Conservation (phyloP, 2,797 vertebrate genomes). For the Schizopygopsis malacanthus region DNA sequence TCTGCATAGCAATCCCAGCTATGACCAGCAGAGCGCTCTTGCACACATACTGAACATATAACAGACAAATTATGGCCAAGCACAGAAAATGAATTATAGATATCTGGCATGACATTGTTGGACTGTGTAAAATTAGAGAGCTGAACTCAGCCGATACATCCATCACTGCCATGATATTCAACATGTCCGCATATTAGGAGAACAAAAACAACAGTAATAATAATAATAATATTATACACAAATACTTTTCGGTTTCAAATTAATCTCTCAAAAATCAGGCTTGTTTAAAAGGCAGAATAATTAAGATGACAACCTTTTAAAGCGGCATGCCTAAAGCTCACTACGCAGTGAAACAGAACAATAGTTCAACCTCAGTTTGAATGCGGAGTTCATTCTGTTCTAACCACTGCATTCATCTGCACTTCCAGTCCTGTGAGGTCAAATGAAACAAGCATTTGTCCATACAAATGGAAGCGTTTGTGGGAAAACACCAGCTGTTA, state of each 20-base stretch:
- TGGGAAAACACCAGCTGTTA: background rate
- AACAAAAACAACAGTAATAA: background rate
- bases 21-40: conserved; percentile 38
- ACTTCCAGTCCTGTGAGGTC: background rate
- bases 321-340: background rate
- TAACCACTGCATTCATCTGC: background rate
- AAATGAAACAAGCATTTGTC: background rate
- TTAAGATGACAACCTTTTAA: background rate
- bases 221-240: background rate
- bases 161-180: background rate
- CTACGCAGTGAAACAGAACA: background rate
- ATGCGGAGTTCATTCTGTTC: background rate
- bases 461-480: background rate
- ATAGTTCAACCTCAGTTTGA: background rate
- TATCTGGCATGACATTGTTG: background rate
- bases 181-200: background rate
- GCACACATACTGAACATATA: background rate
- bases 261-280: background rate
- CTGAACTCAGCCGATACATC: background rate
- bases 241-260: background rate
- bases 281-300: background rate
- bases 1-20: background rate
- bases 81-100: background rate
- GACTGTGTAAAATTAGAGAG: background rate
- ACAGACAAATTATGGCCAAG: background rate